Evolutionary conservation across 2,888 invertebrate genomes (phyloP), one percentile per base, ranked within the genome.

Genomic region (Zaprionus bogoriensis): DNA sequence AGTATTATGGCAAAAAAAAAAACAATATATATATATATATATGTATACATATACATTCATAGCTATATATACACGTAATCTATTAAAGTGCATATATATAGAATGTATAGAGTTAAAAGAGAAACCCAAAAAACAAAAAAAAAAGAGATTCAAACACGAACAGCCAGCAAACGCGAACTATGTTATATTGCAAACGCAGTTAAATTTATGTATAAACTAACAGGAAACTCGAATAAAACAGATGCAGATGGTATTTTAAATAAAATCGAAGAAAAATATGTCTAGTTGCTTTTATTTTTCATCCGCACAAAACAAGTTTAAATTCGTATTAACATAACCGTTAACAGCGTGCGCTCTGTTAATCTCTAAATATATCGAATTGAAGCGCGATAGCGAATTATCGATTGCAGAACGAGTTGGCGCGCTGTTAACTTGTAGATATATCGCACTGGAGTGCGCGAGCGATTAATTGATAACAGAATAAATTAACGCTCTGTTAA

Each of bases 1-100:
- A 71, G 71, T 71, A 71, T 71, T 71, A 71, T 73, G 68, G 70
- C 71, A 38, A 67, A 66, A 71, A 67, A 71, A 58, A 48, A 59
- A 52, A 51, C 9, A 23, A 54, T 20, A 59, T 48, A 73, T 46
- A 54, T 42, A 55, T 30, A 23, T 14, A 7, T 36, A 45, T 22
- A 47, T 36, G 23, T 12, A 51, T 22, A 50, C 20, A 32, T 17
- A 44, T 32, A 44, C 36, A 25, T 17, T 32, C 48, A 30, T 17
- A 39, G 32, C 38, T 41, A 46, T 52, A 44, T 32, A 70, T 25
- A 47, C 28, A 54, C 10, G 55, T 42, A 59, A 39, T 60, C 51
- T 57, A 70, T 55, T 58, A 53, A 58, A 54, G 25, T 50, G 62
- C 28, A 44, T 53, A 52, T 53, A 52, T 62, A 44, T 50, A 62